These are phyloP conservation scores for Sturnira hondurensis DNA, from an alignment of 2,113 vertebrate genomes.

Conservation along the genomic window DNA sequence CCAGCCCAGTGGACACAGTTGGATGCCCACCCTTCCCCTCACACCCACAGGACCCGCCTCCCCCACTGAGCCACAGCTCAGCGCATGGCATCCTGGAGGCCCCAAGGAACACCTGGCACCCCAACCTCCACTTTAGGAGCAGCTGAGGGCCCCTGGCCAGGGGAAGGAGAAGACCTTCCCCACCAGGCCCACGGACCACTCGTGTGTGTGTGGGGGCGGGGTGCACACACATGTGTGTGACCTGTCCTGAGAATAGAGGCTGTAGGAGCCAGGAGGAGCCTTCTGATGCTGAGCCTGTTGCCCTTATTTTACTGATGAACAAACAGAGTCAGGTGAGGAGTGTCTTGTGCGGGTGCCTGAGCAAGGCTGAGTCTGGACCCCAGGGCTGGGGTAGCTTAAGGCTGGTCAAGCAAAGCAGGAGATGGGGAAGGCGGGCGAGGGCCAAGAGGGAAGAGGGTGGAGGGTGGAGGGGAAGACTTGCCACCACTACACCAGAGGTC, in stretches of 20 bases:
- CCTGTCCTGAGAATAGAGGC: neutral
- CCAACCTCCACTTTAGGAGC: neutral
- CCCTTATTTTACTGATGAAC: neutral
- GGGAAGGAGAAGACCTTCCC: neutral
- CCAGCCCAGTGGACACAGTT: neutral
- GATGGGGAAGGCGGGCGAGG: accelerated
- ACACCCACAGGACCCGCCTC: neutral
- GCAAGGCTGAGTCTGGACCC: neutral
- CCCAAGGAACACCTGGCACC: neutral
- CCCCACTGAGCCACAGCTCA: neutral
- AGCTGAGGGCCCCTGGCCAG: neutral
- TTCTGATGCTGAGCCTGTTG: neutral
- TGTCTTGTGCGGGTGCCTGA: neutral
- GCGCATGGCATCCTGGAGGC: neutral
- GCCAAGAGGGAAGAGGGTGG: neutral
- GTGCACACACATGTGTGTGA: neutral
- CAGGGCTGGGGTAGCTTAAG: neutral
- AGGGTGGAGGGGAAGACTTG: accelerated
- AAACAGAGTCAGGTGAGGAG: neutral
- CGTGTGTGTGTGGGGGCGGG: neutral
- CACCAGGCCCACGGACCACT: neutral
- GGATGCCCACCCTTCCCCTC: neutral
- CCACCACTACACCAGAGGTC: accelerated
- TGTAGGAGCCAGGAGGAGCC: neutral
- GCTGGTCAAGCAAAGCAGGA: neutral